Base-by-base conservation (phyloP, 1,140 invertebrate species). In the Drosophila funebris region DNA sequence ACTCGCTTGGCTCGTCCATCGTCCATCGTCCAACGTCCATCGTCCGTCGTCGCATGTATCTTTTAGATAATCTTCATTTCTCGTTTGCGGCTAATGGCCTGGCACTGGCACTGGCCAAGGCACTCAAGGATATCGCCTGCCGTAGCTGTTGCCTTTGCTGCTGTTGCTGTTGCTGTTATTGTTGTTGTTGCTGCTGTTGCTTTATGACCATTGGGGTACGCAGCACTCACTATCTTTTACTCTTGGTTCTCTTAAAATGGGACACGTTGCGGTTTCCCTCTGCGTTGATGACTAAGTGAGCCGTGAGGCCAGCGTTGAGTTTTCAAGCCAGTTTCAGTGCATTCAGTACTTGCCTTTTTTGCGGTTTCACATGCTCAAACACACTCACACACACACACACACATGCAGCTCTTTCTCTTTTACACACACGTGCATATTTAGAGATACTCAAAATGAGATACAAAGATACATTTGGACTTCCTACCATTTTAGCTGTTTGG, bases 11-110 rank as follows among this genome's bases (percentile, higher is more conserved):
- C 37, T 63, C 36, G 54, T 61, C 22, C 37, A 46, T 24, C 29
- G 66, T 61, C 46, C 37, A 41, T 69, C 50, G 58, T 56, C 48
- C 50, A 37, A 13, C 31, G 67, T 62, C 48, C 41, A 33, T 27
- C 56, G 66, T 33, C 37, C 46, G 66, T 61, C 60, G 66, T 79
- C 80, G 81, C 74, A 82, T 87, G 83, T 88, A 88, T 88, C 83
- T 88, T 88, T 88, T 79, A 89, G 83, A 88, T 88, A 88, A 88
- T 88, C 83, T 88, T 88, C 83, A 88, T 88, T 88, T 88, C 83
- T 88, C 83, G 83, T 88, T 88, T 88, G 83, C 84, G 76, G 83
- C 83, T 88, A 88, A 88, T 88, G 83, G 83, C 84, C 83, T 88
- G 83, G 83, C 83, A 88, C 69, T 62, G 61, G 69, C 73, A 68